Percentiles rank a stretch among this genome's conserved stretches.
Conservation (phyloP, 2,888 invertebrate genomes). For the Tineola bisselliella region DNA sequence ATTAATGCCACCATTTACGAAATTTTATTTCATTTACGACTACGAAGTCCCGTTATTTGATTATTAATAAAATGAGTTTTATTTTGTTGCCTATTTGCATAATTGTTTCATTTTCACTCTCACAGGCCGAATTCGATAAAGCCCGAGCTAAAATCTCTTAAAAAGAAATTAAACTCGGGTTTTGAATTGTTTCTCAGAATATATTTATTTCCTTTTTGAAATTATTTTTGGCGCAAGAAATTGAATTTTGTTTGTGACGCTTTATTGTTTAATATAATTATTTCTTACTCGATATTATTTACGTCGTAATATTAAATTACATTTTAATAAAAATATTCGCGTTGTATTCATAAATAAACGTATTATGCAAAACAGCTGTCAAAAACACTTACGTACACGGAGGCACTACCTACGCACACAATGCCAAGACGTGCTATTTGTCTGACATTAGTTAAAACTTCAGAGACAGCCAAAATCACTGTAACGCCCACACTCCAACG, state of each 20-base stretch:
- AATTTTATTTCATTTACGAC: slow-evolving; percentile 60
- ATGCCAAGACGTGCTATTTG: not conserved
- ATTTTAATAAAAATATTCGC: not conserved
- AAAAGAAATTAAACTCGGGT: slow-evolving; percentile 50
- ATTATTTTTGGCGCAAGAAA: not conserved
- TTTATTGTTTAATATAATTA: slow-evolving; percentile 1
- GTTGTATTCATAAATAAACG: not conserved
- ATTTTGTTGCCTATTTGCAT: slow-evolving; percentile 62
- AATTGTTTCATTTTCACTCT: slow-evolving; percentile 62
- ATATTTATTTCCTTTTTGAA: slow-evolving; percentile 8
- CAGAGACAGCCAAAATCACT: slow-evolving; percentile 2
- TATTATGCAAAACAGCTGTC: not conserved
- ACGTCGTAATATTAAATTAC: not conserved
- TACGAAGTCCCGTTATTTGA: slow-evolving; percentile 59
- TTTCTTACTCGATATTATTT: not conserved
- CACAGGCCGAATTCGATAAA: slow-evolving; percentile 44
- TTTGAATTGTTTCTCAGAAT: slow-evolving; percentile 22
- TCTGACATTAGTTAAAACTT: slow-evolving; percentile 3
- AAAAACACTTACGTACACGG: not conserved
- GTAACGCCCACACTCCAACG: slow-evolving; percentile 1
- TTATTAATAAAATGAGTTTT: slow-evolving; percentile 65
- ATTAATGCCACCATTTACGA: slow-evolving; percentile 58
- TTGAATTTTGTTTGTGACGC: slow-evolving; percentile 4
- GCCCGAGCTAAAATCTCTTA: slow-evolving; percentile 39
- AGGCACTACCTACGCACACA: not conserved